Conservation (phyloP, 2,113 vertebrate genomes). For the Mugil cephalus region DNA sequence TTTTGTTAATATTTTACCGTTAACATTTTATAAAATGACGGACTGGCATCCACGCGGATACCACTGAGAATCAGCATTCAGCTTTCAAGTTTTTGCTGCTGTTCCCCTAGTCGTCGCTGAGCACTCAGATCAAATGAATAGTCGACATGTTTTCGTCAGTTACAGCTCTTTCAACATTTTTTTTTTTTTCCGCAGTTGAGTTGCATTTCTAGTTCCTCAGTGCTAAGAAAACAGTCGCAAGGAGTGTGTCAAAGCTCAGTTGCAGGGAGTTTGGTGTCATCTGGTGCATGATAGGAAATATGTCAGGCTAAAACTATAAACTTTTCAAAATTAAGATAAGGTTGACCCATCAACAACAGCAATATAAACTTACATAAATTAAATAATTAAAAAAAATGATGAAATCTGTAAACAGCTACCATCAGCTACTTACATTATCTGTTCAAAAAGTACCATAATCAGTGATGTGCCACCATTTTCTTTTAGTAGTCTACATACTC, state of each 20-base stretch:
- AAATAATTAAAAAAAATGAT: constrained; percentile 7
- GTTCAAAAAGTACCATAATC: not conserved
- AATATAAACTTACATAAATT: not conserved
- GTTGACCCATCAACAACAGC: constrained; percentile 1
- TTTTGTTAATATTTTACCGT: constrained; percentile 6
- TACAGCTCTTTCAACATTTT: not conserved
- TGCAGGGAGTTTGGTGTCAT: not conserved
- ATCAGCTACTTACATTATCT: constrained; percentile 10
- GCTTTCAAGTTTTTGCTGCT: not conserved
- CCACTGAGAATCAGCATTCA: not conserved
- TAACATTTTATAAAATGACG: not conserved
- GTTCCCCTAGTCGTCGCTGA: not conserved
- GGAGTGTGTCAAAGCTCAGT: not conserved
- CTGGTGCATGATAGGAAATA: not conserved
- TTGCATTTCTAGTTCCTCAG: not conserved
- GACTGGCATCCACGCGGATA: not conserved
- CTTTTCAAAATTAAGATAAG: not conserved
- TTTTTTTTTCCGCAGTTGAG: not conserved
- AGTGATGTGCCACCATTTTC: constrained; percentile 4
- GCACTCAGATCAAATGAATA: not conserved
- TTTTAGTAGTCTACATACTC: not conserved
- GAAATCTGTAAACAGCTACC: constrained; percentile 1
- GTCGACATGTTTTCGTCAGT: not conserved
- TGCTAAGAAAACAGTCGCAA: not conserved
- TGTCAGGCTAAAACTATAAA: not conserved